These are phyloP conservation scores for Sesamia nonagrioides DNA, from an alignment of 1,140 invertebrate genomes.

Conservation along the genomic window DNA sequence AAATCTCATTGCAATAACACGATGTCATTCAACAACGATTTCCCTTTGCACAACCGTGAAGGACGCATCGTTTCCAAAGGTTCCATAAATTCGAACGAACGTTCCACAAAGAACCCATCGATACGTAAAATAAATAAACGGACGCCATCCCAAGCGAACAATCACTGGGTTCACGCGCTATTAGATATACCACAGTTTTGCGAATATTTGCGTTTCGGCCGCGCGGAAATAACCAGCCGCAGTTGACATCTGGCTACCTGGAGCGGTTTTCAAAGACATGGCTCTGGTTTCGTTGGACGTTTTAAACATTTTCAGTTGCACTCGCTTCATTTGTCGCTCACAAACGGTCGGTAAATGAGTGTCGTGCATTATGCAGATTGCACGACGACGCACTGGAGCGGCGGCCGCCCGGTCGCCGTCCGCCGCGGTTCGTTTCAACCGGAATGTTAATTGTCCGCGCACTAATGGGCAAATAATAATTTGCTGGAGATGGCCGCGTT, in stretches of 20 bases:
- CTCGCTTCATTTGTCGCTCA: constrained; percentile 78
- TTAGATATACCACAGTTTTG: constrained; percentile 65
- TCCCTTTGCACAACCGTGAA: not conserved
- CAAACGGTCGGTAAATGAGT: constrained; percentile 78
- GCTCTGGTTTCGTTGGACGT: constrained; percentile 51
- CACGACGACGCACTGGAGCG: constrained; percentile 62
- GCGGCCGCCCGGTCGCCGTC: constrained; percentile 15
- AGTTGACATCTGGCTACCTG: constrained; percentile 40
- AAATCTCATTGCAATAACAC: not conserved
- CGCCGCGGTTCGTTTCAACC: constrained; percentile 29
- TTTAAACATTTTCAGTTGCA: constrained; percentile 61
- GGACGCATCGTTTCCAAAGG: not conserved
- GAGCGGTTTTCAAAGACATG: constrained; percentile 50
- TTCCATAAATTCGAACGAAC: constrained; percentile 41
- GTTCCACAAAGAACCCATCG: constrained; percentile 43
- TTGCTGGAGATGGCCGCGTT: constrained; percentile 31
- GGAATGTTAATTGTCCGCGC: constrained; percentile 52
- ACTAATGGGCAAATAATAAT: constrained; percentile 46
- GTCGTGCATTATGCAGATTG: constrained; percentile 77
- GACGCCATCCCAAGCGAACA: constrained; percentile 54
- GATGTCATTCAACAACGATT: not conserved
- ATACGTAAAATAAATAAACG: constrained; percentile 58
- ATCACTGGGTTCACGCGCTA: constrained; percentile 71
- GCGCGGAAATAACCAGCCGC: constrained; percentile 37
- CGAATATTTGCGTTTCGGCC: constrained; percentile 67